phyloP scores from a whole-genome alignment of 1,140 invertebrate species.

The Belonocnema kinseyi region DNA sequence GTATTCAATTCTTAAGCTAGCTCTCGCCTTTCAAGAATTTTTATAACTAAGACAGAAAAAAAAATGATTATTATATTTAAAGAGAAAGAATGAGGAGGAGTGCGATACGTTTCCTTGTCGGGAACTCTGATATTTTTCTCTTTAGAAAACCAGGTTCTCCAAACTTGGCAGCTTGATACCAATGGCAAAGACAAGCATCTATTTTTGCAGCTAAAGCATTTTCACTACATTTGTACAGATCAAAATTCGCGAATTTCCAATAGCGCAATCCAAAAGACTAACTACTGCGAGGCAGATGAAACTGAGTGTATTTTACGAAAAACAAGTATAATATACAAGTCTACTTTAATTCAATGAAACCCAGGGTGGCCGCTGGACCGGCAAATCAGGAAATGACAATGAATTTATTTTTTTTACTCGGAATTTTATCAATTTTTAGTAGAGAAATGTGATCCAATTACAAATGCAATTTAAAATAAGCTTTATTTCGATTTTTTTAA shows the following conservation, averaged over 20 bases:
- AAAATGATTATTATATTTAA: slow-evolving; percentile 39
- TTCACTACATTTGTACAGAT: slow-evolving; percentile 61
- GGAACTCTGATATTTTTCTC: slow-evolving; percentile 31
- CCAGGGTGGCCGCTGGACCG: no score
- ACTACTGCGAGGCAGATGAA: slow-evolving; percentile 38
- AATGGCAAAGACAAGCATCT: slow-evolving; percentile 64
- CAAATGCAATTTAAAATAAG: no score
- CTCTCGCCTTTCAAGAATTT: slow-evolving; percentile 51
- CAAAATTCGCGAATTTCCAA: slow-evolving; percentile 51
- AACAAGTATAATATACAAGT: slow-evolving; percentile 31
- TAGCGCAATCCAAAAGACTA: slow-evolving; percentile 38
- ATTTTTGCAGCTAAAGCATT: slow-evolving; percentile 68
- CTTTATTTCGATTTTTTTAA: no score
- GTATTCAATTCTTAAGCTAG: slow-evolving; percentile 35
- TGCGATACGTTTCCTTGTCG: slow-evolving; percentile 33
- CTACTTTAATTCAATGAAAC: neutral
- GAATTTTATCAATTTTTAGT: no score
- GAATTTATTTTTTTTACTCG: neutral
- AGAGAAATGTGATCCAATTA: no score
- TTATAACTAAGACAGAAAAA: slow-evolving; percentile 38
- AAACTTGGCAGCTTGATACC: slow-evolving; percentile 67
- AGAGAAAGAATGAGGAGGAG: slow-evolving; percentile 29
- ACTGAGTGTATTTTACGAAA: slow-evolving; percentile 32
- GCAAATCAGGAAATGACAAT: no score
- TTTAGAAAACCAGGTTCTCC: slow-evolving; percentile 4